Conservation (phyloP, 2,888 invertebrate species). For the Drosophila barbarae region DNA sequence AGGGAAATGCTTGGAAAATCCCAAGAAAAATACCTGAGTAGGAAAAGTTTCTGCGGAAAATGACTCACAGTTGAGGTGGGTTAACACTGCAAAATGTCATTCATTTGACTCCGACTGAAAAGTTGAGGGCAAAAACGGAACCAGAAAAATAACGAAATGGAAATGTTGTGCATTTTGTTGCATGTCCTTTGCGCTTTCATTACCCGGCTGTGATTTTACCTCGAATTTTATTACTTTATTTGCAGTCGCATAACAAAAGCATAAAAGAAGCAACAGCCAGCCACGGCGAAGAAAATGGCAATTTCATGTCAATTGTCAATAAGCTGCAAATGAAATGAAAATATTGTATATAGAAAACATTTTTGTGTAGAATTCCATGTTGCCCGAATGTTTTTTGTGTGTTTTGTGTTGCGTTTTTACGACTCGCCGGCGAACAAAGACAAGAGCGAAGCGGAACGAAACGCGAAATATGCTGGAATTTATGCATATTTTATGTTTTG, state of each 20-base stretch:
- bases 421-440: slow-evolving; percentile 38
- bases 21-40: slow-evolving; percentile 24
- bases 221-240: slow-evolving; percentile 68
- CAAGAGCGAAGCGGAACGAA: slow-evolving; percentile 33
- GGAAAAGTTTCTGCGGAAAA: slow-evolving; percentile 16
- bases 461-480: slow-evolving; percentile 62
- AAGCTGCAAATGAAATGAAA: slow-evolving; percentile 76
- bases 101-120: slow-evolving; percentile 26
- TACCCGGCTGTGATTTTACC: slow-evolving; percentile 35
- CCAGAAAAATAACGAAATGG: slow-evolving; percentile 15
- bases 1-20: background rate
- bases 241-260: slow-evolving; percentile 68
- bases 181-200: slow-evolving; percentile 32
- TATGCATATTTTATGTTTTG: slow-evolving; percentile 73
- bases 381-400: slow-evolving; percentile 7
- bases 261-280: slow-evolving; percentile 53
- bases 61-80: slow-evolving; percentile 23
- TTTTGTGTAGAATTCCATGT: slow-evolving; percentile 45
- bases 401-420: slow-evolving; percentile 52
- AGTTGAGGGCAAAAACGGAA: background rate
- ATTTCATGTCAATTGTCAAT: slow-evolving; percentile 77
- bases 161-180: slow-evolving; percentile 28
- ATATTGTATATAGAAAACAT: slow-evolving; percentile 65
- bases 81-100: slow-evolving; percentile 45
- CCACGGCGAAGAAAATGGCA: slow-evolving; percentile 39